These are phyloP conservation scores for Rotaria sp. DNA, from an alignment of 2,888 invertebrate species.

Conservation along the genomic window DNA sequence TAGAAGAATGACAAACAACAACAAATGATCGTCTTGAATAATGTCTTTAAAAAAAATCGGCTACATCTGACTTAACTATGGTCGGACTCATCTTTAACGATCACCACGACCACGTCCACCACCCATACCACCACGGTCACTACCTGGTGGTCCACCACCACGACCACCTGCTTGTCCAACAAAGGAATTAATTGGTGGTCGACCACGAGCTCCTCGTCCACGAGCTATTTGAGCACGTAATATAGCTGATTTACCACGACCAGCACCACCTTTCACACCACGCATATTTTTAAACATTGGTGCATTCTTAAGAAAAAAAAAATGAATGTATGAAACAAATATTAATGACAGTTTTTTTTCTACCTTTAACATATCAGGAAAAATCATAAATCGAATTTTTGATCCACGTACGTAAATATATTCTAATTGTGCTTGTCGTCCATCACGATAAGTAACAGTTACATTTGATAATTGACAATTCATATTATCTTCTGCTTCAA, in stretches of 20 bases:
- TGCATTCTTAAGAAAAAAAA: conserved; percentile 57
- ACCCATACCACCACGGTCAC: not conserved
- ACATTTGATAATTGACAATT: conserved; percentile 91
- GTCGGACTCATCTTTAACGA: not conserved
- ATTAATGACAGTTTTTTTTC: not conserved
- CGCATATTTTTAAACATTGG: conserved; percentile 79
- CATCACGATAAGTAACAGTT: conserved; percentile 86
- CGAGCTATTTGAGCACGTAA: conserved; percentile 27
- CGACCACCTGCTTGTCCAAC: not conserved
- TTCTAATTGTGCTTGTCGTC: conserved; percentile 81
- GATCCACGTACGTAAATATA: conserved; percentile 97
- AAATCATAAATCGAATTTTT: conserved; percentile 83
- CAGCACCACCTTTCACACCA: conserved; percentile 56
- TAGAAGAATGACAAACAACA: not conserved
- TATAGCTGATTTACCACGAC: conserved; percentile 60
- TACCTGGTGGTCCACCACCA: conserved; percentile 10
- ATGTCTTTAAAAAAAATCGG: not conserved
- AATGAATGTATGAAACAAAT: not conserved
- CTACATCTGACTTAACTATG: not conserved
- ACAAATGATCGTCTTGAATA: not conserved
- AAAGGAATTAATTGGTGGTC: not conserved
- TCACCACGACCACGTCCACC: conserved; percentile 11
- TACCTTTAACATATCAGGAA: conserved; percentile 77
- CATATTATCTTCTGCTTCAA: conserved; percentile 99
- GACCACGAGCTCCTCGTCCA: conserved; percentile 11